Conservation (phyloP, 2,888 invertebrate genomes). For the Diadromus collaris region DNA sequence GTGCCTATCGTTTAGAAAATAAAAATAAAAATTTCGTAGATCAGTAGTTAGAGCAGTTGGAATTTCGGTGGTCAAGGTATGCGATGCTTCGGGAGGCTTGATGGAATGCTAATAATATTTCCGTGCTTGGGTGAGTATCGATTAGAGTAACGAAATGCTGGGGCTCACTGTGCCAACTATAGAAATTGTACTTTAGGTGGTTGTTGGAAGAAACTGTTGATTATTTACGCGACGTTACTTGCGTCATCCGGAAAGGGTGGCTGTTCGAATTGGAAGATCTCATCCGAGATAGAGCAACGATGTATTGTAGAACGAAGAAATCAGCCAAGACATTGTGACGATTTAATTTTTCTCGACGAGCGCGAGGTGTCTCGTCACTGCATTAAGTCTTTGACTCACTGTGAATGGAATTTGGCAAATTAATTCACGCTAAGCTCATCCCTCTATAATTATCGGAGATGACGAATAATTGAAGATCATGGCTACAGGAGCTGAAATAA, state of each 20-base stretch:
- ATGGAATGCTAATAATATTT: conserved; percentile 37
- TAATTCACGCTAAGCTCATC: not conserved
- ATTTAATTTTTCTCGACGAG: conserved; percentile 12
- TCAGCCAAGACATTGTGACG: conserved; percentile 11
- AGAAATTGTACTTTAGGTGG: not conserved
- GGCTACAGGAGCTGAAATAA: not conserved
- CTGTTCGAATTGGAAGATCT: not conserved
- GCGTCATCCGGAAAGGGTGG: conserved; percentile 1
- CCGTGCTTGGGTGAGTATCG: conserved; percentile 49
- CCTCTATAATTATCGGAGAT: not conserved
- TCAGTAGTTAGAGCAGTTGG: conserved; percentile 6
- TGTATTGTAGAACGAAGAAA: not conserved
- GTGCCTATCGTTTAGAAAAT: conserved; percentile 15
- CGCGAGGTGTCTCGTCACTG: not conserved
- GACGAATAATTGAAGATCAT: not conserved
- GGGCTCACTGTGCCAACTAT: not conserved
- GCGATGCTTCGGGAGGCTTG: conserved; percentile 50
- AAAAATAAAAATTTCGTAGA: conserved; percentile 36
- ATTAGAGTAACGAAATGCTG: not conserved
- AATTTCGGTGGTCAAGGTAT: conserved; percentile 50
- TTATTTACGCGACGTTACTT: conserved; percentile 27
- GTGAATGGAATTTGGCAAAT: not conserved
- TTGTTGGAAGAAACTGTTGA: not conserved
- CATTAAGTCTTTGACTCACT: conserved; percentile 2
- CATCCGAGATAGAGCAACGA: conserved; percentile 46